Percentiles rank a stretch among this genome's conserved stretches.
Evolutionary conservation across 2,113 vertebrate genomes (phyloP).

Genomic region (Sebastes schlegelii): DNA sequence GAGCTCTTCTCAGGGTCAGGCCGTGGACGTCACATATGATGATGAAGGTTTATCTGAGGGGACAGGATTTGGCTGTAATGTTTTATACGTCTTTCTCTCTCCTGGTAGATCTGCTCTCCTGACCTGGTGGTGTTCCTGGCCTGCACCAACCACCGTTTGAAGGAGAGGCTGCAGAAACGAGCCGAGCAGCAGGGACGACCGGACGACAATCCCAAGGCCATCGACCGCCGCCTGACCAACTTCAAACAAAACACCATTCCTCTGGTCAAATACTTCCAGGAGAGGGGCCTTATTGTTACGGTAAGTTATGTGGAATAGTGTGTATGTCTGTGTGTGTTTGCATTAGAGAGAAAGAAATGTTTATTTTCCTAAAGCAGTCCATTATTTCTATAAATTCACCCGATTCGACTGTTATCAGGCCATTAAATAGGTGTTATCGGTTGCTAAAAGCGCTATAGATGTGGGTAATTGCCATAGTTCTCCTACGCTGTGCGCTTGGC

Average conservation of each 20-base stretch:
- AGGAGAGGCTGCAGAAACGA: constrained; percentile 92
- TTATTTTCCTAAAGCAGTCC: neutral
- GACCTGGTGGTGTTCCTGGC: constrained; percentile 97
- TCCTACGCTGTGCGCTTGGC: too few relatives aligned
- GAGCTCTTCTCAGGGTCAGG: neutral
- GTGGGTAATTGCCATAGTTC: too few relatives aligned
- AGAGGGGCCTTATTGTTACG: constrained; percentile 93
- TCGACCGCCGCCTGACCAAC: constrained; percentile 93
- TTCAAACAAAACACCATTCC: constrained; percentile 97
- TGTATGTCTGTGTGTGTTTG: neutral
- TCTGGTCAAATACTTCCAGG: constrained; percentile 97
- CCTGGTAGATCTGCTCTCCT: constrained; percentile 92
- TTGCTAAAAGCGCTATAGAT: too few relatives aligned
- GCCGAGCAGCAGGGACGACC: constrained; percentile 95
- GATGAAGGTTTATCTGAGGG: neutral
- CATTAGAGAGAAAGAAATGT: too few relatives aligned
- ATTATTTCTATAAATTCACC: neutral
- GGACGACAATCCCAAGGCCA: constrained; percentile 97
- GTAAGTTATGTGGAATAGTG: constrained; percentile 79
- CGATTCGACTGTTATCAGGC: too few relatives aligned
- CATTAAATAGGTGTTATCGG: too few relatives aligned
- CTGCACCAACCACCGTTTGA: constrained; percentile 93
- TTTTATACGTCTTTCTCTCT: constrained; percentile 8
- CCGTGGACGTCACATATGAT: neutral
- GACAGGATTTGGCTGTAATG: neutral